A percentile compares a stretch with the other conserved stretches of the same genome.
phyloP scores from a whole-genome alignment of 1,140 invertebrate species.

The Centruroides vittatus region DNA sequence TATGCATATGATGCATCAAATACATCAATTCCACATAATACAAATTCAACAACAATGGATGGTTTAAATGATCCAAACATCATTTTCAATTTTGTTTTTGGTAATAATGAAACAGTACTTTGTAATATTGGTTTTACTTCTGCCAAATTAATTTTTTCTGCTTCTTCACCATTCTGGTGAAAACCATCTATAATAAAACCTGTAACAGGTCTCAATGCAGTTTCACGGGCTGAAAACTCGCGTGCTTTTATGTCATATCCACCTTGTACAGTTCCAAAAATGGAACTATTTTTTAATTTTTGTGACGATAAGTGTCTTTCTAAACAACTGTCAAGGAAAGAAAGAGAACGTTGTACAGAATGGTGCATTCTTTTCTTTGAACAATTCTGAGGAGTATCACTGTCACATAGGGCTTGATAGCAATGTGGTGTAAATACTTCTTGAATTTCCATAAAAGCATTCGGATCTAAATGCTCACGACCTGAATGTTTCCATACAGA shows the following conservation, averaged over 20 bases:
- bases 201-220: constrained; percentile 36
- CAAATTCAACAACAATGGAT: constrained; percentile 41
- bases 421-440: constrained; percentile 60
- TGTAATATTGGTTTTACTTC: constrained; percentile 44
- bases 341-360: constrained; percentile 29
- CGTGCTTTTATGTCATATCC: constrained; percentile 42
- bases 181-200: constrained; percentile 69
- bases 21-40: constrained; percentile 58
- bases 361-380: constrained; percentile 51
- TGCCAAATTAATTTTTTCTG: constrained; percentile 39
- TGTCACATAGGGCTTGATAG: constrained; percentile 60
- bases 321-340: constrained; percentile 21
- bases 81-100: constrained; percentile 44
- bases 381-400: constrained; percentile 52
- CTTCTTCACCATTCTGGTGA: constrained; percentile 46
- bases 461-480: constrained; percentile 43
- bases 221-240: constrained; percentile 37
- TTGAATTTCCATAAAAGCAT: constrained; percentile 56
- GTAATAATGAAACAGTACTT: constrained; percentile 42
- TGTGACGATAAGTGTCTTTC: constrained; percentile 21
- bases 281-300: constrained; percentile 22
- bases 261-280: constrained; percentile 58
- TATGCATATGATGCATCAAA: constrained; percentile 61
- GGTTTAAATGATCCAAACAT: constrained; percentile 55
- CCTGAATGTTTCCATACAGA: constrained; percentile 57